Evolutionary conservation across 2,113 vertebrate genomes (phyloP).

Genomic region (Seriola aureovittata): DNA sequence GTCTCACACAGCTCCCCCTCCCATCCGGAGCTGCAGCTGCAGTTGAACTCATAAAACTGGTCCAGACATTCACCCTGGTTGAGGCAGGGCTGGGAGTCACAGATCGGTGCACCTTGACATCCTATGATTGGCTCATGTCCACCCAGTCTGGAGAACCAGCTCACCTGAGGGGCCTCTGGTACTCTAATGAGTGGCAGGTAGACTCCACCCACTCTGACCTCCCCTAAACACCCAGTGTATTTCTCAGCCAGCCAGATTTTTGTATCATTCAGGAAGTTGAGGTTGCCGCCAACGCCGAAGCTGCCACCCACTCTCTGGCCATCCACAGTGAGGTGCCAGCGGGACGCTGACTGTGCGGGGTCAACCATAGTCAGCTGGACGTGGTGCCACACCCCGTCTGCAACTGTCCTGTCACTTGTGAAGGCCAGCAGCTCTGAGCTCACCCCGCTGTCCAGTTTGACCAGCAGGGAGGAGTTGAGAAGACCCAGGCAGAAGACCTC

Average conservation of each 20-base stretch:
- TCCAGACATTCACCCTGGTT: slow-evolving; percentile 89
- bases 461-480: slow-evolving; percentile 86
- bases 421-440: slow-evolving; percentile 84
- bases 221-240: slow-evolving; percentile 93
- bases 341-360: slow-evolving; percentile 65
- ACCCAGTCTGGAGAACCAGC: slow-evolving; percentile 79
- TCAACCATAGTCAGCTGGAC: slow-evolving; percentile 85
- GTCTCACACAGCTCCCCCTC: slow-evolving; percentile 86
- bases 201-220: slow-evolving; percentile 88
- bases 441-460: slow-evolving; percentile 84
- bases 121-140: slow-evolving; percentile 77
- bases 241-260: slow-evolving; percentile 87
- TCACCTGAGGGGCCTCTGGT: slow-evolving; percentile 73
- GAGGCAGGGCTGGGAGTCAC: slow-evolving; percentile 87
- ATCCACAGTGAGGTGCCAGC: slow-evolving; percentile 89
- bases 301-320: slow-evolving; percentile 71
- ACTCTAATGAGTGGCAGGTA: slow-evolving; percentile 86
- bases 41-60: slow-evolving; percentile 89
- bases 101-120: slow-evolving; percentile 86
- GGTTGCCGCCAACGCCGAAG: slow-evolving; percentile 74
- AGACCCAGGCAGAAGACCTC: slow-evolving; percentile 88
- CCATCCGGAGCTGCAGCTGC: slow-evolving; percentile 89
- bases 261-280: slow-evolving; percentile 88
- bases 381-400: slow-evolving; percentile 92
- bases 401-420: slow-evolving; percentile 73